Base-by-base conservation (phyloP, 2,113 vertebrate species). In the Aythya baeri region DNA sequence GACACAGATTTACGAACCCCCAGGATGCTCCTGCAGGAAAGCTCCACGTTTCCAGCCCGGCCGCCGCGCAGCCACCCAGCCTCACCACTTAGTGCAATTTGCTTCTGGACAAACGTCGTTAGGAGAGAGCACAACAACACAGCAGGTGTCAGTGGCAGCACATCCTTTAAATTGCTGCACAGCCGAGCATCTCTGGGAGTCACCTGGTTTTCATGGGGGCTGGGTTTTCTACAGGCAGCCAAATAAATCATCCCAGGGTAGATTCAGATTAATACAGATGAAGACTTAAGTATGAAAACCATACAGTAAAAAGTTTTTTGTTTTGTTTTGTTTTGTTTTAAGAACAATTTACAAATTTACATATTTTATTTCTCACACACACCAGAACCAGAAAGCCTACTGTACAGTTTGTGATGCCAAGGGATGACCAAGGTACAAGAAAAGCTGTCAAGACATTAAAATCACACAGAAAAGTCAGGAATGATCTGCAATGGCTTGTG, bases 1-100 rank as follows among this genome's bases (percentile, higher is more conserved):
- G 75, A 87, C 8, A 2, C 1, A 89, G 91, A 97, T 96, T 96
- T 96, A 96, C 5, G 2, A 82, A 66, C 23, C 38, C 22, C 18
- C 52, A 46, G 86, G 59, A 93, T 54, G 12, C 78, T 90, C 77
- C 41, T 50, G 54, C 1, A 79, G 77, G 41, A 41, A 29, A 67
- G 41, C 43, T 65, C 49, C 1, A 27, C 25, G 3, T 7, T 67
- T 11, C 61, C 58, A 52, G 21, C 63, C 70, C 7, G 6, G 36
- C 15, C 38, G 21, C 32, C 5, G 12, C 0, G 11, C 14, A 8
- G 43, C 63, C 3, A 6, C 58, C 32, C 5, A 5, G 52, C 36
- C 79, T 22, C 7, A 52, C 63, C 38, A n/a, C 1, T 7, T 7
- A 0, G 26, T 13, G 55, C 8, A 3, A 8, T 61, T 14, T 38